Evolutionary conservation across 2,113 vertebrate species (phyloP).

Genomic region (Porphyrio hochstetteri): DNA sequence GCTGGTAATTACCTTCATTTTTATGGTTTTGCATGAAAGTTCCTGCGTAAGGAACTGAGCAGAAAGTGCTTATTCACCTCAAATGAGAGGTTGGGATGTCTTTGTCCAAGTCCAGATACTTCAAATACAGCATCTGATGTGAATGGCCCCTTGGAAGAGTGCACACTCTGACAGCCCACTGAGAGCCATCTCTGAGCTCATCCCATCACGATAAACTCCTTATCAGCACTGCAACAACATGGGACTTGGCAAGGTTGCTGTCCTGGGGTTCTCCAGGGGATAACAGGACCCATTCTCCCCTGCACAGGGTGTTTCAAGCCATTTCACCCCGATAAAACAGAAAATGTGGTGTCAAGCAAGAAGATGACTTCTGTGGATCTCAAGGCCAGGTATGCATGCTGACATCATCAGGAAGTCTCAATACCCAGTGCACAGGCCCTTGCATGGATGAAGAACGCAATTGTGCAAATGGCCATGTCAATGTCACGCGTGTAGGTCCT

Average conservation of each 20-base stretch:
- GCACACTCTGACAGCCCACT: not conserved
- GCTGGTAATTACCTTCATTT: not conserved
- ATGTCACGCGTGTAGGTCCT: fast-evolving
- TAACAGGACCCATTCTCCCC: fast-evolving
- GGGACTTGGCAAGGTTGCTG: fast-evolving
- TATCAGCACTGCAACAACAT: not conserved
- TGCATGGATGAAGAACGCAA: not conserved
- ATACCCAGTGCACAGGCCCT: fast-evolving
- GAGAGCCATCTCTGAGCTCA: not conserved
- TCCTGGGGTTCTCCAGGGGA: not conserved
- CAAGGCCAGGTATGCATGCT: not conserved
- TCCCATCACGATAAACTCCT: not conserved
- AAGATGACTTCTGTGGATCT: not conserved
- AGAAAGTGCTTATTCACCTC: not conserved
- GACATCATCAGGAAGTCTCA: not conserved
- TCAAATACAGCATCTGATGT: not conserved
- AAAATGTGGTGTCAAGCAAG: not conserved
- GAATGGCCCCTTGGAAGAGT: not conserved
- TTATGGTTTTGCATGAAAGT: not conserved
- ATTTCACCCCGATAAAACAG: not conserved
- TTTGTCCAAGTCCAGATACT: not conserved
- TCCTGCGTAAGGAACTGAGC: not conserved
- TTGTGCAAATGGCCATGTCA: fast-evolving
- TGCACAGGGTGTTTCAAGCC: not conserved
- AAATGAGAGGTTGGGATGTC: not conserved